A percentile compares a stretch with the other conserved stretches of the same genome.
phyloP scores from a whole-genome alignment of 2,888 invertebrate species.

The Lasioglossum pauxillum region DNA sequence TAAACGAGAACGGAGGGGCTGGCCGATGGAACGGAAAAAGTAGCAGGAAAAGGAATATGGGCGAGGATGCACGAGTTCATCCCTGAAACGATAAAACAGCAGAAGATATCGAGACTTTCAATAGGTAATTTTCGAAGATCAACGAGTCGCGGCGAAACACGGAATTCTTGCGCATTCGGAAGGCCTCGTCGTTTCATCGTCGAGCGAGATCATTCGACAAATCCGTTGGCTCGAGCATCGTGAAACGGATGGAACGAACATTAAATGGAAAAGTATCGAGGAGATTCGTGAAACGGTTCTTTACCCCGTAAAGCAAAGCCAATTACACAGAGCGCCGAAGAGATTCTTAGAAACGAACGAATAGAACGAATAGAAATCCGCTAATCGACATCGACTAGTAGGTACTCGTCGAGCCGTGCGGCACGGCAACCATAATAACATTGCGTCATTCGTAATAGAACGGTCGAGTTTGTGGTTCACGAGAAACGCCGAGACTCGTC shows the following conservation, averaged over 20 bases:
- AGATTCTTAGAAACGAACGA: not conserved
- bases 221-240: not conserved
- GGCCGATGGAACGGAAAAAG: constrained; percentile 7
- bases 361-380: constrained; percentile 5
- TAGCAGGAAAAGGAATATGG: constrained; percentile 10
- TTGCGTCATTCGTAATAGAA: constrained; percentile 30
- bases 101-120: not conserved
- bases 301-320: constrained; percentile 5
- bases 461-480: constrained; percentile 33
- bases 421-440: not conserved
- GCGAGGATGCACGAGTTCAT: not conserved
- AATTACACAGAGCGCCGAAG: constrained; percentile 13
- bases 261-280: constrained; percentile 2
- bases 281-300: constrained; percentile 15
- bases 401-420: not conserved
- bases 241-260: not conserved
- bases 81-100: not conserved
- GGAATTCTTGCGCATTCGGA: not conserved
- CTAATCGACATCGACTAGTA: constrained; percentile 3
- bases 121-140: not conserved
- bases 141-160: not conserved
- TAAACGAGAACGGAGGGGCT: constrained; percentile 26
- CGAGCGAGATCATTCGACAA: not conserved
- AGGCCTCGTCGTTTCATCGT: not conserved
- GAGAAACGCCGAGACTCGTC: not conserved